Conservation (phyloP, 2,113 vertebrate genomes). For the Salvelinus alpinus region DNA sequence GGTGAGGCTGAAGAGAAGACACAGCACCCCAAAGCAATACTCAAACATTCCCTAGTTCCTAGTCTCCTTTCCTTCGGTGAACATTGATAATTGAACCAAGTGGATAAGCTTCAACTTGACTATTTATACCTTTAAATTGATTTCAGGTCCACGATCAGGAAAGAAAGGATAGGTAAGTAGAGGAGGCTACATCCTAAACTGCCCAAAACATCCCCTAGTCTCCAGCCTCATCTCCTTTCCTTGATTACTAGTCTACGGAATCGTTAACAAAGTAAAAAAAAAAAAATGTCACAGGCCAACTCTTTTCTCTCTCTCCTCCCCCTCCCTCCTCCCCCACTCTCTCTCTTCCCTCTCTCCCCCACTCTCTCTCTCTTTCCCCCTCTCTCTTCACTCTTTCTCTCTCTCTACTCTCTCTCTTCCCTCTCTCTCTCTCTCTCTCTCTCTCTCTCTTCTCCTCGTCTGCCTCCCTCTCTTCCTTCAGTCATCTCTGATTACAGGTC, state of each 20-base stretch:
- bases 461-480: neutral
- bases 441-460: neutral
- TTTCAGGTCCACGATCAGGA: conserved; percentile 1
- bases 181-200: neutral
- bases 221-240: too few relatives aligned
- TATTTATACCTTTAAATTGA: neutral
- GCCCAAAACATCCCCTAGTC: too few relatives aligned
- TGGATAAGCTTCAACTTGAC: neutral
- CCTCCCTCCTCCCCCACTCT: neutral
- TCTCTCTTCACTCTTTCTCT: neutral
- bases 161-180: neutral
- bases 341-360: neutral
- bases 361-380: neutral
- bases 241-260: too few relatives aligned
- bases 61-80: neutral
- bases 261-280: too few relatives aligned
- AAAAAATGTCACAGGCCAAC: too few relatives aligned
- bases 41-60: neutral
- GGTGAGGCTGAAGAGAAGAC: neutral
- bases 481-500: conserved; percentile 37
- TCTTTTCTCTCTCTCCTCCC: neutral
- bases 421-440: neutral
- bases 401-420: neutral
- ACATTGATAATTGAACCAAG: neutral
- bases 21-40: neutral